Percentiles rank a stretch among this genome's conserved stretches.
These are phyloP conservation scores for Orthonychiurus folsomi DNA, from an alignment of 2,888 invertebrate genomes.

Conservation along the genomic window DNA sequence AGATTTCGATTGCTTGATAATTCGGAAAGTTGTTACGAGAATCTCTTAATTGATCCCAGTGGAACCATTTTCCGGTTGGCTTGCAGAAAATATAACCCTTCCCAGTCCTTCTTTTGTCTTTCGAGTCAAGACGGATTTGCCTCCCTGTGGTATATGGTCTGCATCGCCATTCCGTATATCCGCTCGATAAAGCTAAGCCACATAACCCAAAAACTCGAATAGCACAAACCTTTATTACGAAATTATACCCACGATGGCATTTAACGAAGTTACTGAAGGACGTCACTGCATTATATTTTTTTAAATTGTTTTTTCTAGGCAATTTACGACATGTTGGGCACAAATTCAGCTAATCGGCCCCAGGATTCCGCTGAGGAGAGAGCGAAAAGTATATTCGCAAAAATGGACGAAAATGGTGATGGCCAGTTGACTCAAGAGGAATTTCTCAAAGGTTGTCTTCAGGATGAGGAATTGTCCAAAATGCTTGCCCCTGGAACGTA, in stretches of 20 bases:
- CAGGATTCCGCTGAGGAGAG: conserved; percentile 94
- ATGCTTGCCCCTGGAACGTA: conserved; percentile 68
- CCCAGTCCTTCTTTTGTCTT: too few species aligned
- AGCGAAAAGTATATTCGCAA: conserved; percentile 97
- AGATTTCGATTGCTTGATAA: conserved; percentile 18
- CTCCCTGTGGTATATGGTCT: too few species aligned
- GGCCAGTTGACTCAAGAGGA: conserved; percentile 96
- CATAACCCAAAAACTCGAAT: too few species aligned
- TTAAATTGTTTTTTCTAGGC: conserved; percentile 78
- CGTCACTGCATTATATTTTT: too few species aligned
- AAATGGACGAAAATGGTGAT: conserved; percentile 96
- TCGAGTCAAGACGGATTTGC: too few species aligned
- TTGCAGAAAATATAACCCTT: too few species aligned
- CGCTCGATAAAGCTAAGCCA: too few species aligned
- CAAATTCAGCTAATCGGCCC: conserved; percentile 87
- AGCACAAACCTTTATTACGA: too few species aligned
- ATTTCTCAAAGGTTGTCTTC: conserved; percentile 93
- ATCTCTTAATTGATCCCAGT: conserved; percentile 18
- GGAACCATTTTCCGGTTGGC: conserved; percentile 12
- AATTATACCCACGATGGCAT: not conserved
- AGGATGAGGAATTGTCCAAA: conserved; percentile 89
- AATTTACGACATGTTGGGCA: conserved; percentile 98
- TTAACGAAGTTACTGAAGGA: not conserved
- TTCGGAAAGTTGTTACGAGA: conserved; percentile 15
- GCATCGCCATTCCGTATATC: too few species aligned